Percentiles rank a stretch among this genome's conserved stretches.
Conservation (phyloP, 2,113 vertebrate genomes). For the Coptodon rendalli region DNA sequence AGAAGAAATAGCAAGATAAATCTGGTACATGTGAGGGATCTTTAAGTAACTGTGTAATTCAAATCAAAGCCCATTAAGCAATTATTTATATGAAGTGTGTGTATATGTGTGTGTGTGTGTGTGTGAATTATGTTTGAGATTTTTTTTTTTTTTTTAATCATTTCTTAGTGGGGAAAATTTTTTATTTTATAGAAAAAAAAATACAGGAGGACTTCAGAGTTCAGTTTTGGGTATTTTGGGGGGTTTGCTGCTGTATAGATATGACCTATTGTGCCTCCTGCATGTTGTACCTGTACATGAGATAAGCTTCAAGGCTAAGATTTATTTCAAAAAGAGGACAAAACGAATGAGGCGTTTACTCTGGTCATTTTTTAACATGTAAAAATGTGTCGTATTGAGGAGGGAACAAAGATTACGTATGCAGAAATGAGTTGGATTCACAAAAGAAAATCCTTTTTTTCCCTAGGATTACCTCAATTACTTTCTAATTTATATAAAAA, state of each 20-base stretch:
- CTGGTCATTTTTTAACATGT: background rate
- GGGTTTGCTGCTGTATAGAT: background rate
- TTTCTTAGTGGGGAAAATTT: background rate
- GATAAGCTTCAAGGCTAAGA: background rate
- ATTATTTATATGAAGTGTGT: conserved; percentile 43
- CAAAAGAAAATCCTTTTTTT: background rate
- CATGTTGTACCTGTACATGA: background rate
- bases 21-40: background rate
- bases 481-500: background rate
- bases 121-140: background rate
- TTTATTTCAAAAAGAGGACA: background rate
- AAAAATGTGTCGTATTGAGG: background rate
- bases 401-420: background rate
- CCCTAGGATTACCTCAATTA: background rate
- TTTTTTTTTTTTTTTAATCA: background rate
- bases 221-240: background rate
- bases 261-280: background rate
- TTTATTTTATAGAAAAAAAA: background rate
- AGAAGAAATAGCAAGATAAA: background rate
- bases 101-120: background rate
- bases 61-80: background rate
- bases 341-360: background rate
- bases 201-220: background rate
- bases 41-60: background rate
- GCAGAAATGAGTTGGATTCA: background rate